These are phyloP conservation scores for Zosterops borbonicus DNA, from an alignment of 2,113 vertebrate genomes.

Conservation along the genomic window DNA sequence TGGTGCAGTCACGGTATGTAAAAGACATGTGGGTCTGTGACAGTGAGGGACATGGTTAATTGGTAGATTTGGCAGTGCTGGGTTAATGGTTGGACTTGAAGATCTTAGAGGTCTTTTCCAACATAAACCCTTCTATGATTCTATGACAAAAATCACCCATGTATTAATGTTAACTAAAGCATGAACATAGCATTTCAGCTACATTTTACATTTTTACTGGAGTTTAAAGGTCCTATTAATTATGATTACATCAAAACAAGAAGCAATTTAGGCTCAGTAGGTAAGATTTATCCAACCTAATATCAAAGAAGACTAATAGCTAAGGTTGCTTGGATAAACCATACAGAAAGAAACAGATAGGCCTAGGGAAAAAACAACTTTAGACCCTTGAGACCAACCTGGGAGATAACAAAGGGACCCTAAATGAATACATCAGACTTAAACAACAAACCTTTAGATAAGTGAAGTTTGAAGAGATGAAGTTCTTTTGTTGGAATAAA, in stretches of 20 bases:
- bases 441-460: neutral
- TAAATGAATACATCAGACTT: neutral
- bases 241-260: neutral
- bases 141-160: neutral
- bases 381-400: neutral
- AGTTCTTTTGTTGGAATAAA: neutral
- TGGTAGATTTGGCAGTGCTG: neutral
- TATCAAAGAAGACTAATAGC: neutral
- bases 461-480: neutral
- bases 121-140: accelerated
- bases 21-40: accelerated
- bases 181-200: neutral
- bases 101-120: neutral
- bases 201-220: neutral
- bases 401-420: neutral
- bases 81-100: neutral
- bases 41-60: neutral
- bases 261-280: neutral
- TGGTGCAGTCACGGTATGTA: accelerated
- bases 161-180: neutral
- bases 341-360: neutral
- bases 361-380: neutral
- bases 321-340: neutral
- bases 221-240: neutral
- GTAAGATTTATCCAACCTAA: neutral